Evolutionary conservation across 2,797 vertebrate species (phyloP).

Genomic region (Coendou prehensilis): DNA sequence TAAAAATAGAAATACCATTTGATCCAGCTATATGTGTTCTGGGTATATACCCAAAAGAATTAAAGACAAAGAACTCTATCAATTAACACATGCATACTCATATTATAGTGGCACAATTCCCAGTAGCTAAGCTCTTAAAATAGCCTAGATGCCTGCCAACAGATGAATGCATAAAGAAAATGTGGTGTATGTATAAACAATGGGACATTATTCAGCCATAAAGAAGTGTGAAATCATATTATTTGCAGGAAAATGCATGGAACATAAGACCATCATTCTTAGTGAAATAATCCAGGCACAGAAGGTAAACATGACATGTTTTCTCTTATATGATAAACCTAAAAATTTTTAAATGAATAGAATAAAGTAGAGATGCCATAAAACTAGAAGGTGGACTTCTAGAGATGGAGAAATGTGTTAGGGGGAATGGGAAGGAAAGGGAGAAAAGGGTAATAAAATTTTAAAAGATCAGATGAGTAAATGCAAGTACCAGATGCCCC

Average conservation of each 20-base stretch:
- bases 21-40: neutral
- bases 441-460: neutral
- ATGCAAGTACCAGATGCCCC: neutral
- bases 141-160: neutral
- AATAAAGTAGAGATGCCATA: neutral
- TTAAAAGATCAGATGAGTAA: neutral
- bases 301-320: neutral
- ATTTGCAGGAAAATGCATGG: neutral
- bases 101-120: neutral
- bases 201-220: neutral
- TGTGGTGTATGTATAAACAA: neutral
- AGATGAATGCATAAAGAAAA: neutral
- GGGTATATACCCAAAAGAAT: neutral
- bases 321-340: neutral
- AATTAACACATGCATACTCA: neutral
- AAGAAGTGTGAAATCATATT: neutral
- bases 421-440: neutral
- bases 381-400: neutral
- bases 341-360: neutral
- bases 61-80: neutral
- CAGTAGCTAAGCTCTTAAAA: neutral
- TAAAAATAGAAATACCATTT: neutral
- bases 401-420: neutral
- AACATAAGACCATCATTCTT: neutral
- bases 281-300: neutral